Conservation (phyloP, 2,888 invertebrate genomes). For the Andrena fulva region DNA sequence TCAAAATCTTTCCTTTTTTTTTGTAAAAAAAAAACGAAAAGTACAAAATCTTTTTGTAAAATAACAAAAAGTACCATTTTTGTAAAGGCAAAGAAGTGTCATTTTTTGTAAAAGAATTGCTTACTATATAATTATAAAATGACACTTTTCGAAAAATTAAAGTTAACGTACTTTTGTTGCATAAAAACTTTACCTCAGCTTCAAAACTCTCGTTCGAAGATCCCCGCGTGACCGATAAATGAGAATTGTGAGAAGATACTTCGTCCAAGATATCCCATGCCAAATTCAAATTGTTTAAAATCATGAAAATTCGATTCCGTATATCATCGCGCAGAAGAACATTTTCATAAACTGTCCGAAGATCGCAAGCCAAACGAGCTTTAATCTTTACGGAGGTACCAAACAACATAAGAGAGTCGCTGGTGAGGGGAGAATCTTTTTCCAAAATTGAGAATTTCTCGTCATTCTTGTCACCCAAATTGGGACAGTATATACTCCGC, state of each 20-base stretch:
- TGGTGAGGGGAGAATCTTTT: conserved; percentile 30
- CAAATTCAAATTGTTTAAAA: conserved; percentile 27
- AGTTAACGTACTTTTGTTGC: too few species aligned
- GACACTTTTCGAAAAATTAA: too few species aligned
- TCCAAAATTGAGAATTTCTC: neutral
- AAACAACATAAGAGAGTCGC: conserved; percentile 18
- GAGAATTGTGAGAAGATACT: conserved; percentile 33
- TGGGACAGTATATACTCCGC: neutral
- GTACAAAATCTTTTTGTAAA: too few species aligned
- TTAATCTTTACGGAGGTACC: conserved; percentile 39
- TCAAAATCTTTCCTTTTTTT: too few species aligned
- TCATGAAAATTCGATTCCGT: conserved; percentile 47
- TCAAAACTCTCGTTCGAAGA: neutral
- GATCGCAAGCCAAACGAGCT: conserved; percentile 38
- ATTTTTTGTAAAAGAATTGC: neutral
- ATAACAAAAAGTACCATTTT: too few species aligned
- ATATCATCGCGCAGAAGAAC: conserved; percentile 16
- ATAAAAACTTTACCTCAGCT: conserved; percentile 21
- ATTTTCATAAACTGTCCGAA: conserved; percentile 6
- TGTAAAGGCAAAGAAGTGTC: too few species aligned
- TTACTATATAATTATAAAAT: neutral
- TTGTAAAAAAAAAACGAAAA: too few species aligned
- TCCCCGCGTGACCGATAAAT: conserved; percentile 7
- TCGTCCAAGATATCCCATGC: conserved; percentile 25
- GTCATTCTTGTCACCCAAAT: neutral